Conservation (phyloP, 2,888 invertebrate species). For the Linnaemya tessellans region DNA sequence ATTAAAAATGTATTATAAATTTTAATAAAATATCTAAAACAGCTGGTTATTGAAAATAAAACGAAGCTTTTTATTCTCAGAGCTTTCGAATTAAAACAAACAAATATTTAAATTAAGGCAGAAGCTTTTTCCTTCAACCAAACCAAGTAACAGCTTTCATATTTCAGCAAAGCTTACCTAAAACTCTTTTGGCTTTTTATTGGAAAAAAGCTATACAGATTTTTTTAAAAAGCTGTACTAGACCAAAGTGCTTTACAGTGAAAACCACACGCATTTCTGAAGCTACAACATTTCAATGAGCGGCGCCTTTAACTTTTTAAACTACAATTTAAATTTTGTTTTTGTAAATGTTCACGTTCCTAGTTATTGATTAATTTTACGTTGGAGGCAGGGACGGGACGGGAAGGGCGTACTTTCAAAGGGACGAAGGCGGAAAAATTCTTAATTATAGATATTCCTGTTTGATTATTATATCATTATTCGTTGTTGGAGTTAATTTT, state of each 20-base stretch:
- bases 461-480: slow-evolving; percentile 81
- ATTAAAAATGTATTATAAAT: too few species aligned
- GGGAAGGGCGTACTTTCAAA: neutral
- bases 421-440: slow-evolving; percentile 36
- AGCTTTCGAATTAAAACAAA: neutral
- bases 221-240: slow-evolving; percentile 2
- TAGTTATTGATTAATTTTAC: slow-evolving; percentile 25
- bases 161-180: too few species aligned
- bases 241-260: slow-evolving; percentile 32
- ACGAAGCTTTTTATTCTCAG: neutral
- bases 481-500: slow-evolving; percentile 80
- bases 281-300: slow-evolving; percentile 47
- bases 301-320: slow-evolving; percentile 61
- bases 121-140: neutral
- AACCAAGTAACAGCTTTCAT: neutral
- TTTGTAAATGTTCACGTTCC: slow-evolving; percentile 3
- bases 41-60: too few species aligned
- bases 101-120: neutral
- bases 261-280: slow-evolving; percentile 45
- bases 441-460: slow-evolving; percentile 75
- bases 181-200: neutral
- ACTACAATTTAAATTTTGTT: slow-evolving; percentile 24
- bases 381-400: neutral
- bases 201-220: slow-evolving; percentile 5
- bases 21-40: too few species aligned